Base-by-base conservation (phyloP, 2,888 invertebrate genomes). In the Yponomeuta cagnagella region DNA sequence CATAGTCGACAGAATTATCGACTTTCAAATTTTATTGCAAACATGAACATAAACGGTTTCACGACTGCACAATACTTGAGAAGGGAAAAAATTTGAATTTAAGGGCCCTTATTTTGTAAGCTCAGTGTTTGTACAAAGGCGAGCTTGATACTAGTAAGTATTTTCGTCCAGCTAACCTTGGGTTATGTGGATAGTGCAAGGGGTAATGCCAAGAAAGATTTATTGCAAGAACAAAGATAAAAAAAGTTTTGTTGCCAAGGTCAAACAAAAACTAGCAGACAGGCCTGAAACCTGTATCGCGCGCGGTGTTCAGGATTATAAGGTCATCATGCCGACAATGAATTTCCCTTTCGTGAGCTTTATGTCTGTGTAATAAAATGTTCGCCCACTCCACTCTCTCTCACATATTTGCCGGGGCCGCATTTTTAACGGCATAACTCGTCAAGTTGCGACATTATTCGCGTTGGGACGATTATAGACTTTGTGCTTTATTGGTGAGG, bases 401-500 rank as follows among this genome's bases (percentile, higher is more conserved):
- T 15, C 52, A 74, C 74, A 75, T 73, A 74, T 74, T 72, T 74
- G 72, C 69, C 70, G 71, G 43, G 23, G 70, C 33, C 67, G 67
- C 43, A 67, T 37, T 70, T 72, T 72, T 74, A 74, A 75, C 71
- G 73, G 70, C 70, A 70, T 31, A 71, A 71, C 72, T 72, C 71
- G 72, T 74, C 72, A 73, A 74, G 68, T 74, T 75, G 74, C 71
- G 72, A 69, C 72, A 72, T 74, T 72, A 73, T 72, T 70, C 63
- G 69, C 15, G 67, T 8, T 6, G 67, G 33, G 43, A 67, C 43
- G 67, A 67, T 67, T 67, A 67, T 67, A 15, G 67, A 67, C 67
- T n/a, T 37, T 23, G 67, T 2, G 33, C 33, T 67, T 67, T 67
- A 67, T 33, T 33, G 67, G 31, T 8, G 5, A 15, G 67, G 67